Evolutionary conservation across 2,797 vertebrate species (phyloP).

Genomic region (Pseudocheirus occidentalis): DNA sequence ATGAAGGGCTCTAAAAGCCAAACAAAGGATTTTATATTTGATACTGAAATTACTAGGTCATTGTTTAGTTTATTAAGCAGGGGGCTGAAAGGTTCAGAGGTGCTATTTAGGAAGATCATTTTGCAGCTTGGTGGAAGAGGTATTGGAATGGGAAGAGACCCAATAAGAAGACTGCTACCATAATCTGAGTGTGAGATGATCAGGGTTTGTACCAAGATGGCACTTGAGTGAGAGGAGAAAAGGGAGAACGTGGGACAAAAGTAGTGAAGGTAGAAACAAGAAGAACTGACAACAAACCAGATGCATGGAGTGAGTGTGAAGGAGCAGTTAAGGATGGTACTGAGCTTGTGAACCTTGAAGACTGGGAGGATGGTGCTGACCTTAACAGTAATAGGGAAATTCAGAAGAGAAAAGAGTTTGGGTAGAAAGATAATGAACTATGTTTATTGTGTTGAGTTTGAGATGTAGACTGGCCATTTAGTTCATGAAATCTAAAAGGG

Average conservation of each 20-base stretch:
- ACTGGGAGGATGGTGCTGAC: background rate
- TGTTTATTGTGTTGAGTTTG: background rate
- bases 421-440: background rate
- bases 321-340: background rate
- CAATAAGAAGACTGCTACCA: background rate
- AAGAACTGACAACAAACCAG: background rate
- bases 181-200: background rate
- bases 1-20: background rate
- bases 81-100: background rate
- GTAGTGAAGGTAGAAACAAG: background rate
- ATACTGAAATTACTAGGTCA: background rate
- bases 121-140: background rate
- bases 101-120: background rate
- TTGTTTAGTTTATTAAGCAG: background rate
- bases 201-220: background rate
- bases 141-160: background rate
- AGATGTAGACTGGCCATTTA: background rate
- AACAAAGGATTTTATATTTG: background rate
- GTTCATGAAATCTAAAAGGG: background rate
- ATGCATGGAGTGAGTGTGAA: background rate
- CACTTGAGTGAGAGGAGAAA: background rate
- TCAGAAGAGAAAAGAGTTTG: background rate
- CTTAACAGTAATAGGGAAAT: background rate
- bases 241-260: background rate
- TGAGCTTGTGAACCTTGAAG: background rate